Conservation (phyloP, 2,113 vertebrate genomes). For the Sminthopsis crassicaudata region DNA sequence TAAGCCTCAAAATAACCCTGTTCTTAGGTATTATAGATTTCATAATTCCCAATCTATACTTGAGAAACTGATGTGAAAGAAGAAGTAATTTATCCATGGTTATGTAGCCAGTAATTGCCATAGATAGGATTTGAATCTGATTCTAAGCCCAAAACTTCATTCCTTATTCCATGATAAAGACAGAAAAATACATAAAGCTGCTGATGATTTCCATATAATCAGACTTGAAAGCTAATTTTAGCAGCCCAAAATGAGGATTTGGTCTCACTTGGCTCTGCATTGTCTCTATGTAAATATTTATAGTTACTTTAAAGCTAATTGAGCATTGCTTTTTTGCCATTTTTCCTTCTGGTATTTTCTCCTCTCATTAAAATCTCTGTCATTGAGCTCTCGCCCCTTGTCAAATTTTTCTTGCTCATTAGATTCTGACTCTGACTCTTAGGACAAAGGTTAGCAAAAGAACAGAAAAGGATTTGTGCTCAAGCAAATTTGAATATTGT, state of each 20-base stretch:
- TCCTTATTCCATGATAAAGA: background rate
- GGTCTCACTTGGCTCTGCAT: conserved; percentile 44
- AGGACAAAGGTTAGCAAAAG: conserved; percentile 77
- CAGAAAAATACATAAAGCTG: background rate
- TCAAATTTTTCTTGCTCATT: conserved; percentile 72
- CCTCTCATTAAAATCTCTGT: conserved; percentile 78
- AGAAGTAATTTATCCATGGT: background rate
- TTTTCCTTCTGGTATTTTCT: conserved; percentile 62
- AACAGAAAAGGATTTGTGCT: conserved; percentile 64
- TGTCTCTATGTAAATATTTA: conserved; percentile 74
- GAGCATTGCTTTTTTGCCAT: conserved; percentile 46
- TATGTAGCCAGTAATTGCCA: background rate
- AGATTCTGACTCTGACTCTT: conserved; percentile 63
- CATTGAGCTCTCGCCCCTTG: conserved; percentile 46
- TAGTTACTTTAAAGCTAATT: conserved; percentile 64
- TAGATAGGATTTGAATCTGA: background rate
- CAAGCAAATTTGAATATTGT: conserved; percentile 70
- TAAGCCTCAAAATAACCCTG: background rate
- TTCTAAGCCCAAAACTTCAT: background rate
- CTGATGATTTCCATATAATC: background rate
- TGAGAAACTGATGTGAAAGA: background rate
- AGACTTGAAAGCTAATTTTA: background rate
- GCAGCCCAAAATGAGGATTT: background rate
- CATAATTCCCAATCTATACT: background rate
- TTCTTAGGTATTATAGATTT: background rate